Base-by-base conservation (phyloP, 1,140 invertebrate species). In the Megalopta genalis region DNA sequence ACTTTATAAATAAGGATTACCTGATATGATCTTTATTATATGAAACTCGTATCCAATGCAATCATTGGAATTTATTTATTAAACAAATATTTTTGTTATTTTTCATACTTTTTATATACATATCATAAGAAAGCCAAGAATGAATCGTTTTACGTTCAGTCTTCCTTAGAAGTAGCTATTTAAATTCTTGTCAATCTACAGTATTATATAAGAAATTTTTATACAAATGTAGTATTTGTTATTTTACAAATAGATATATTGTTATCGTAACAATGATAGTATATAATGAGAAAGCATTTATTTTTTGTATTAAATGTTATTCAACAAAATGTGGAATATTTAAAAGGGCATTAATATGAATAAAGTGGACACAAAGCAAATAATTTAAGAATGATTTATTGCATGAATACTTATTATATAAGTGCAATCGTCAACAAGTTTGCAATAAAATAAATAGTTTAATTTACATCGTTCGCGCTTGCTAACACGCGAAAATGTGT, bases 311-410 rank as follows among this genome's bases (percentile, higher is more conserved):
- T 59, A 39, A 80, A 81, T 49, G 52, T 71, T 66, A 25, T 64
- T 49, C 37, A 66, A 74, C 25, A 79, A 70, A 67, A 54, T 25
- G 18, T 21, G 32, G n/a, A 49, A 32, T 64, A 80, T 68, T 81
- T 70, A 77, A 25, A 23, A 27, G 60, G 66, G 66, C 74, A 77
- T 81, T 81, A 77, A 18, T 60, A 74, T 59, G 32, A 70, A 70
- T 81, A 65, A 77, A 77, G 21, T 23, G 7, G 16, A 37, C 23
- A 57, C 63, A 64, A 25, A 77, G 52, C 14, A 21, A 49, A 70
- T 63, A 72, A 63, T 63, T 71, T 71, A 71, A 63, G 12, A 77
- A 71, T 64, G 49, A 77, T 77, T 77, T 77, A 77, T 77, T 77
- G 14, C 42, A 70, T 70, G 16, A 62, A 60, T 59, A 21, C 52